Evolutionary conservation across 2,113 vertebrate genomes (phyloP).

Genomic region (Calidris pygmaea): DNA sequence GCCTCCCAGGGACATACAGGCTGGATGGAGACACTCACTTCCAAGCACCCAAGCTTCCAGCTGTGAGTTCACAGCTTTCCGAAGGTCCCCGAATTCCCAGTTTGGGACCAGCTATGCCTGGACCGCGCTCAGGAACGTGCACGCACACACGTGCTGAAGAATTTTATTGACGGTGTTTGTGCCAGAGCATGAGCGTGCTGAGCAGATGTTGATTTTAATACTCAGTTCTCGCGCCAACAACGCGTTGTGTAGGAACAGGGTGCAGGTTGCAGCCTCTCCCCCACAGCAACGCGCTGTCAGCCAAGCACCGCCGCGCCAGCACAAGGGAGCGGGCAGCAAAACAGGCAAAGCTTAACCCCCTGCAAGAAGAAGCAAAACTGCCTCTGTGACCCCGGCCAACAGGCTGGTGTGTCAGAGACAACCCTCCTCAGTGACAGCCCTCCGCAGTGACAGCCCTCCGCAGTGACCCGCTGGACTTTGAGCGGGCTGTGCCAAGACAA

Average conservation of each 20-base stretch:
- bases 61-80: background rate
- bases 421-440: background rate
- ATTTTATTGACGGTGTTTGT: background rate
- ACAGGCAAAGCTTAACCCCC: background rate
- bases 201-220: conserved; percentile 39
- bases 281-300: background rate
- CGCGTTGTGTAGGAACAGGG: conserved; percentile 7
- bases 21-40: background rate
- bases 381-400: background rate
- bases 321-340: background rate
- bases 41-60: background rate
- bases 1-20: background rate
- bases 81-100: background rate
- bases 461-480: conserved; percentile 3
- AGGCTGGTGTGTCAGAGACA: background rate
- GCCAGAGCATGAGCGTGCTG: background rate
- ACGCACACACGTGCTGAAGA: background rate
- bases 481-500: conserved; percentile 33
- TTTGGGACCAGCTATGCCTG: background rate
- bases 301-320: background rate
- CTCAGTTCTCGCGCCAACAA: background rate
- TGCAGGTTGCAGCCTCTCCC: conserved; percentile 35
- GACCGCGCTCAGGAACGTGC: background rate
- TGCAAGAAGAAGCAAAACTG: conserved; percentile 4
- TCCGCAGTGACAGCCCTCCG: background rate